Percentiles rank a stretch among this genome's conserved stretches.
Conservation (phyloP, 2,888 invertebrate genomes). For the Heliconius aoede region DNA sequence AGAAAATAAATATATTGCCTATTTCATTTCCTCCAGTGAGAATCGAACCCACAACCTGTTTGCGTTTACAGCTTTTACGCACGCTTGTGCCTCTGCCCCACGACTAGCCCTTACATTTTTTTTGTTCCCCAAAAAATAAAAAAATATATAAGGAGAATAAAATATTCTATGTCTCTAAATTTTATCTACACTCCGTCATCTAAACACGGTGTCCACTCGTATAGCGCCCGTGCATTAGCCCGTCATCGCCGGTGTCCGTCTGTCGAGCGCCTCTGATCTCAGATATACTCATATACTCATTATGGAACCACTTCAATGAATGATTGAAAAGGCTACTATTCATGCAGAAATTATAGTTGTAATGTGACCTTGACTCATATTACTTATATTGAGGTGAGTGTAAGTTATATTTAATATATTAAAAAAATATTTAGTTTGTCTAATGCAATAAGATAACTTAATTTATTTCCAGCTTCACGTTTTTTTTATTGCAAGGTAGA, state of each 20-base stretch:
- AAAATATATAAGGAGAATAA: background rate
- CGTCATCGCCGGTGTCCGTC: slow-evolving; percentile 53
- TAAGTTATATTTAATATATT: no score
- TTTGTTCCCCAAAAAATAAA: no score
- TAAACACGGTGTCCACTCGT: slow-evolving; percentile 58
- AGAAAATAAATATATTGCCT: no score
- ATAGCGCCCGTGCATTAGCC: slow-evolving; percentile 60
- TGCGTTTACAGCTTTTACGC: no score
- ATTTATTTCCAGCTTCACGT: background rate
- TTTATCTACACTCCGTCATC: slow-evolving; percentile 40
- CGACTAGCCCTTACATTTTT: no score
- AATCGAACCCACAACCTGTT: no score
- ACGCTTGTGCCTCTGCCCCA: no score
- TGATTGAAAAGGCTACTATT: slow-evolving; percentile 24
- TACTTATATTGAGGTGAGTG: background rate
- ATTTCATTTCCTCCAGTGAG: no score
- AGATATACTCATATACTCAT: slow-evolving; percentile 44
- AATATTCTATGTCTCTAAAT: background rate
- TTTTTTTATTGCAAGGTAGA: background rate
- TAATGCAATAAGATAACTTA: no score
- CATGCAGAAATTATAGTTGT: background rate
- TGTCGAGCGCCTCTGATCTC: slow-evolving; percentile 39
- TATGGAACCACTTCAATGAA: slow-evolving; percentile 28
- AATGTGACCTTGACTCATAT: background rate
- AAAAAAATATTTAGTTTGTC: no score